phyloP scores from a whole-genome alignment of 2,113 vertebrate genomes.

The Microtus pennsylvanicus region DNA sequence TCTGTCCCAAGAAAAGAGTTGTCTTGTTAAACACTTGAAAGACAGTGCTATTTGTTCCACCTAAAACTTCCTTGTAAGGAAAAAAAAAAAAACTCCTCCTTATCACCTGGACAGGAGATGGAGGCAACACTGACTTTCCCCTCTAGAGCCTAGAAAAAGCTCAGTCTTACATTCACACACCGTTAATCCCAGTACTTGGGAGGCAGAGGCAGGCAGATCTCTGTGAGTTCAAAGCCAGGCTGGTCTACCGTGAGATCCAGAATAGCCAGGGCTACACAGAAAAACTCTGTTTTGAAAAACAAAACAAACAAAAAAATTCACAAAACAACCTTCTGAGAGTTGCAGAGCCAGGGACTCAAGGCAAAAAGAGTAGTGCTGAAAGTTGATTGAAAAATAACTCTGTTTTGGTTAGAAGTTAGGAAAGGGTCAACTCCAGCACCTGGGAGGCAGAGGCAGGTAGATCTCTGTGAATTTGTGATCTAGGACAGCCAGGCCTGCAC shows the following conservation, averaged over 20 bases:
- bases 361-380: conserved; percentile 54
- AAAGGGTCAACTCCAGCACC: not conserved
- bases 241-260: too few relatives aligned
- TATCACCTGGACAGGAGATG: conserved; percentile 56
- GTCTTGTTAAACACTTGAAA: conserved; percentile 54
- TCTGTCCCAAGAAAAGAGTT: conserved; percentile 49
- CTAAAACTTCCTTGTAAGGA: conserved; percentile 69
- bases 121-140: conserved; percentile 42
- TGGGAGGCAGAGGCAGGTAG: not conserved
- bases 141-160: conserved; percentile 58
- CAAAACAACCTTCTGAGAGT: conserved; percentile 67
- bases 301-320: not conserved
- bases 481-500: not conserved
- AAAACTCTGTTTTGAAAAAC: too few relatives aligned
- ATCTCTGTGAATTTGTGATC: not conserved
- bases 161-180: conserved; percentile 56
- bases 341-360: conserved; percentile 63
- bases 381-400: conserved; percentile 55
- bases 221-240: too few relatives aligned
- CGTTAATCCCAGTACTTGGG: too few relatives aligned
- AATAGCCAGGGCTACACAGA: too few relatives aligned
- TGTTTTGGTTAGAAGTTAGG: conserved; percentile 17
- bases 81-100: conserved; percentile 68
- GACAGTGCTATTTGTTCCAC: conserved; percentile 55
- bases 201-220: too few relatives aligned